Evolutionary conservation across 2,113 vertebrate genomes (phyloP).

Genomic region (Hirundichthys speculiger): DNA sequence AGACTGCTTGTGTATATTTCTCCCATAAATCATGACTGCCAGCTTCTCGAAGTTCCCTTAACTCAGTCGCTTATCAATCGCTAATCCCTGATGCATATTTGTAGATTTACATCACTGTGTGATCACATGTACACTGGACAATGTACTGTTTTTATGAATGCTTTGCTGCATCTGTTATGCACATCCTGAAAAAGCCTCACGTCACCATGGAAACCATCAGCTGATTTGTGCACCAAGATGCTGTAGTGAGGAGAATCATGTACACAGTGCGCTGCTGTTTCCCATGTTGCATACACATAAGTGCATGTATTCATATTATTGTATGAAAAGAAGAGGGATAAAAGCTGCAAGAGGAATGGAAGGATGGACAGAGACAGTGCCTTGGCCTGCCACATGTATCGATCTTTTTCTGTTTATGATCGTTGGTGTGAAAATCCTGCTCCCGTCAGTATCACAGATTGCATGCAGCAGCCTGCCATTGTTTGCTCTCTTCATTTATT

Average conservation of each 20-base stretch:
- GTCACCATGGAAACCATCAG: constrained; percentile 71
- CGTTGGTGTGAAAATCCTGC: constrained; percentile 32
- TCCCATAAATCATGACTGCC: not conserved
- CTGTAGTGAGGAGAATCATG: constrained; percentile 23
- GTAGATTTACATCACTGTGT: constrained; percentile 1
- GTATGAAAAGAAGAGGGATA: not conserved
- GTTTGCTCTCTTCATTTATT: constrained; percentile 42
- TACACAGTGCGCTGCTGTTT: constrained; percentile 20
- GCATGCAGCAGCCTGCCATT: constrained; percentile 23
- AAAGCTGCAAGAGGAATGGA: not conserved
- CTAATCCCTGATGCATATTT: not conserved
- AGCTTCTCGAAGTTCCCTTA: not conserved
- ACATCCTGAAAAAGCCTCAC: constrained; percentile 53
- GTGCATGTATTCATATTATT: constrained; percentile 8
- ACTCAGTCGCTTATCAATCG: not conserved
- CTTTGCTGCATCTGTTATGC: constrained; percentile 52
- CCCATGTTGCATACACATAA: not conserved
- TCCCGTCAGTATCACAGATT: constrained; percentile 22
- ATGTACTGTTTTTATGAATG: constrained; percentile 54
- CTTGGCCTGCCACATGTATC: not conserved
- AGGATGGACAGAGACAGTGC: not conserved
- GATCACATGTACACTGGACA: constrained; percentile 23
- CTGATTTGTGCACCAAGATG: constrained; percentile 25
- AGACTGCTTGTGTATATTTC: not conserved
- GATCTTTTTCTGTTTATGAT: constrained; percentile 10